phyloP scores from a whole-genome alignment of 2,113 vertebrate species.

The Nymphicus hollandicus region DNA sequence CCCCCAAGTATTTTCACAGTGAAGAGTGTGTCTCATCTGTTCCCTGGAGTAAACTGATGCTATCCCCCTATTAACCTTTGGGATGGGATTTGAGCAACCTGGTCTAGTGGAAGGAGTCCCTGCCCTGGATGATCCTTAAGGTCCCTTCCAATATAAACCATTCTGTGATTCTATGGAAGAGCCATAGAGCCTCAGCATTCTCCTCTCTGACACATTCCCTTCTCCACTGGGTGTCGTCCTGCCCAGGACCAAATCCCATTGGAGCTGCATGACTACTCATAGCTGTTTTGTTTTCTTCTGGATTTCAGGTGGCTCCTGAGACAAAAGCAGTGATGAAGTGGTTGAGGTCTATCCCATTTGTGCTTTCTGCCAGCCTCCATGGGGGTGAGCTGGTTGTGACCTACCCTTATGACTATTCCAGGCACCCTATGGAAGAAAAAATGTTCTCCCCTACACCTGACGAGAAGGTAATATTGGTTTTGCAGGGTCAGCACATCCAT shows the following conservation, averaged over 20 bases:
- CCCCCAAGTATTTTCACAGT: background rate
- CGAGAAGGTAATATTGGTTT: constrained; percentile 82
- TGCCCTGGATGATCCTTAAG: background rate
- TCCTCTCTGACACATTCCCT: background rate
- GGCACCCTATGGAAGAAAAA: constrained; percentile 85
- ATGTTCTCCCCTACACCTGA: constrained; percentile 93
- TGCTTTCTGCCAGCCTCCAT: constrained; percentile 93
- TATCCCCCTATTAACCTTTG: background rate
- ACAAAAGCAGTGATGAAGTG: constrained; percentile 97
- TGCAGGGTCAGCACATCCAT: background rate
- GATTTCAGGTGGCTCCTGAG: constrained; percentile 90
- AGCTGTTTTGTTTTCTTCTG: background rate
- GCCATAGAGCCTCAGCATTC: background rate
- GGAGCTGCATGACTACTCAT: background rate
- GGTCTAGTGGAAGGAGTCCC: background rate
- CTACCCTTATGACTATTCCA: constrained; percentile 94
- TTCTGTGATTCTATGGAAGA: background rate
- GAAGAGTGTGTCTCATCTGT: background rate
- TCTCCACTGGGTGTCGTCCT: background rate
- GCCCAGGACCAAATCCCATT: background rate
- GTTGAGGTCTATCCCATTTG: constrained; percentile 86
- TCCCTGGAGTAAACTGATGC: background rate
- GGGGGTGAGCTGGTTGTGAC: constrained; percentile 95
- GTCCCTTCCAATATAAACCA: background rate
- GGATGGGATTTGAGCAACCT: background rate